Base-by-base conservation (phyloP, 2,888 invertebrate genomes). In the Ganaspis brasiliensis region DNA sequence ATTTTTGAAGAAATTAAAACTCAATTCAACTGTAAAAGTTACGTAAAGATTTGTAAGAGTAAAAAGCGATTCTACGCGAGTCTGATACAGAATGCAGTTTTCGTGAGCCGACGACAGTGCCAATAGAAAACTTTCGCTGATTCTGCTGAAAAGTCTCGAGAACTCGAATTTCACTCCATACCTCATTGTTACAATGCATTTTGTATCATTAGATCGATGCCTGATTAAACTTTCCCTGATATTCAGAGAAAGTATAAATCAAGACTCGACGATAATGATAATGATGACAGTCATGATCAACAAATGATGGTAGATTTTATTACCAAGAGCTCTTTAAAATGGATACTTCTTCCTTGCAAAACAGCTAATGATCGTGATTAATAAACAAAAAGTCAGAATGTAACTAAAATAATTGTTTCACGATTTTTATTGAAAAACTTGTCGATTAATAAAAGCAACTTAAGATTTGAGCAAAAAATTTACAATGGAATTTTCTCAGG, bases 181-280 rank as follows among this genome's bases (percentile, higher is more conserved):
- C 80, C 78, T 75, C 74, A 78, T 81, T 82, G 81, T 79, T 79
- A 82, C 79, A 82, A 81, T 80, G 82, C 82, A 80, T 81, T 81
- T 82, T 81, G 78, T 82, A 82, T 82, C 76, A 79, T 78, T 31
- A 80, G 78, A 75, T 75, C 76, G 74, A 75, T 74, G 75, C 75
- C 81, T 61, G 82, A 81, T 82, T 80, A 79, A 78, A 79, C 82
- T 82, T 82, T 82, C 82, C 79, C 82, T 77, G 77, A 75, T 82
- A 74, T 73, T 37, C 52, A 76, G 79, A 77, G 81, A 82, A 82
- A 82, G 82, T 82, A 78, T 78, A 79, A 77, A 67, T 67, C 67
- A 67, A n/a, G 24, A 21, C 40, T 26, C 24, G 21, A 12, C n/a
- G 5, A 31, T 26, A 26, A 24, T 40, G n/a, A 56, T 56, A 14